These are phyloP conservation scores for Nomada fabriciana DNA, from an alignment of 2,888 invertebrate species.

Conservation along the genomic window DNA sequence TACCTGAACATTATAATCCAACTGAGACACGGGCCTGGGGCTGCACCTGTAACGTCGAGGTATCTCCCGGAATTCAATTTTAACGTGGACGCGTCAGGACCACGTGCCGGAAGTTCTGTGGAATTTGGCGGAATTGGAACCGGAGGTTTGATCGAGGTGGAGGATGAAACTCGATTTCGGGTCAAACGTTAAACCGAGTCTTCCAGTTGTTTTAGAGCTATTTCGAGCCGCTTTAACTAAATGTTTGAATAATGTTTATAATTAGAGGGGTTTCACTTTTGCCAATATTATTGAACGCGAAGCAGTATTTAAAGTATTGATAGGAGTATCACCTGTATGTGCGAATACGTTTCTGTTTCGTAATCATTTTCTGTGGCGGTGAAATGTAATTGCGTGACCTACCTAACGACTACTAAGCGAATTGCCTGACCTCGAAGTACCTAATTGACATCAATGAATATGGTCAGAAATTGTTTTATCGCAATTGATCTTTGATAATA, in stretches of 20 bases:
- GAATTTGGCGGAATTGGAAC: not conserved
- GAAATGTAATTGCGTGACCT: not conserved
- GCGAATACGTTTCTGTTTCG: not conserved
- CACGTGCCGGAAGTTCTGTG: not conserved
- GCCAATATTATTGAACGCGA: too few species aligned
- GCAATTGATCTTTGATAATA: not conserved
- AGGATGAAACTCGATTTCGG: not conserved
- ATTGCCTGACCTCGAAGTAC: not conserved
- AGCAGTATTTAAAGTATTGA: too few species aligned
- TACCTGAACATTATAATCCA: conserved; percentile 63
- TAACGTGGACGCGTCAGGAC: conserved; percentile 22
- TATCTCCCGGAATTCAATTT: conserved; percentile 43
- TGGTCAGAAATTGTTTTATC: not conserved
- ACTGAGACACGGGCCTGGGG: conserved; percentile 13
- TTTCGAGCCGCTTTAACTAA: too few species aligned
- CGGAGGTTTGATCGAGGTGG: not conserved
- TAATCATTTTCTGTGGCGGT: not conserved
- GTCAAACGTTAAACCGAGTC: not conserved
- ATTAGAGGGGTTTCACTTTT: too few species aligned
- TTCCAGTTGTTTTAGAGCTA: too few species aligned
- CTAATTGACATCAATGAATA: not conserved
- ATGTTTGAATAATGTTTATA: too few species aligned
- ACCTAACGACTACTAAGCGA: not conserved
- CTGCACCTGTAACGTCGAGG: conserved; percentile 29
- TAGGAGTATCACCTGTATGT: too few species aligned